Conservation (phyloP, 1,140 invertebrate genomes). For the Camponotus vicinus region DNA sequence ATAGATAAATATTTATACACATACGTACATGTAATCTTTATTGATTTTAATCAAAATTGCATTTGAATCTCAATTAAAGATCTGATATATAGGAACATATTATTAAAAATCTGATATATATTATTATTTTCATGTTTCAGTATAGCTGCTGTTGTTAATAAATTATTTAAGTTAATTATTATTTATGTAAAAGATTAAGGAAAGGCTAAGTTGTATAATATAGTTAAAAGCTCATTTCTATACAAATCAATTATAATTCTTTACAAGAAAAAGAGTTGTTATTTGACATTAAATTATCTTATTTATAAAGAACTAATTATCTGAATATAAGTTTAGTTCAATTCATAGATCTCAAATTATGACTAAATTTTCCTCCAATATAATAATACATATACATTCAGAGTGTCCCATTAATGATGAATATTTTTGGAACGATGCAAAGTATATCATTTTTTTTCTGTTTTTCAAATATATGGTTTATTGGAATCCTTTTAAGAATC, state of each 20-base stretch:
- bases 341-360: slow-evolving; percentile 29
- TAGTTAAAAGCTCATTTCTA: neutral
- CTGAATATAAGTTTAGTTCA: neutral
- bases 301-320: neutral
- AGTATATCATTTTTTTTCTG: neutral
- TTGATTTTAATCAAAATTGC: neutral
- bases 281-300: neutral
- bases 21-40: neutral
- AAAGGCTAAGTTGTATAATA: neutral
- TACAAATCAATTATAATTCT: slow-evolving; percentile 1
- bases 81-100: neutral
- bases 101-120: neutral
- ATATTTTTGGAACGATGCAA: slow-evolving; percentile 23
- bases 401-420: slow-evolving; percentile 10
- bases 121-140: neutral
- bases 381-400: neutral
- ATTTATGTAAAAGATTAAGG: slow-evolving; percentile 1
- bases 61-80: neutral
- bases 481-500: neutral
- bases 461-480: neutral
- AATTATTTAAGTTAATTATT: slow-evolving; percentile 16
- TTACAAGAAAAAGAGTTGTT: too few species aligned
- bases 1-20: neutral
- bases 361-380: neutral
- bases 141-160: slow-evolving; percentile 10